These are phyloP conservation scores for Synergus umbraculus DNA, from an alignment of 2,888 invertebrate species.

Conservation along the genomic window DNA sequence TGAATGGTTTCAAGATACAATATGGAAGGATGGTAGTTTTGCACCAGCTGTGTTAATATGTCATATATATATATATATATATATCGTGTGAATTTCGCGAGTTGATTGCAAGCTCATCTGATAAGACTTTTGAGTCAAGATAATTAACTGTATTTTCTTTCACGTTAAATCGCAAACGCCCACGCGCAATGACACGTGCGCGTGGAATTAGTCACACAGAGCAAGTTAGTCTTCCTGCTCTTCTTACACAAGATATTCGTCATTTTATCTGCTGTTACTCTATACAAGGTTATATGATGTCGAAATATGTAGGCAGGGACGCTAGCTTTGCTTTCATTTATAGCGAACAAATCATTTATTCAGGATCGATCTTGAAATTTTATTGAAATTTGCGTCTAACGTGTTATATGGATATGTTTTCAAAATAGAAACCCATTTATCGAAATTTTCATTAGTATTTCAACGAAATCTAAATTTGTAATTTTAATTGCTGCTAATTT, in stretches of 20 bases:
- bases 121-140: not conserved
- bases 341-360: conserved; percentile 22
- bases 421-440: not conserved
- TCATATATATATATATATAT: no score
- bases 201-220: no score
- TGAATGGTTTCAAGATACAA: no score
- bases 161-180: conserved; percentile 15
- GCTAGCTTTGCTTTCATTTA: conserved; percentile 9
- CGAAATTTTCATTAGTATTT: not conserved
- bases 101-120: not conserved
- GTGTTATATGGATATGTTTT: no score
- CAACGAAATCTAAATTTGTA: not conserved
- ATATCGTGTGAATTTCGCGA: no score
- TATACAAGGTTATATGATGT: not conserved
- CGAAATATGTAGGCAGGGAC: conserved; percentile 8
- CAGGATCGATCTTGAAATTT: not conserved
- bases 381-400: no score
- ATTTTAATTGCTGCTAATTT: not conserved
- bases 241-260: conserved; percentile 22
- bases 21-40: no score
- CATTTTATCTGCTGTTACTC: conserved; percentile 28
- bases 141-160: conserved; percentile 3
- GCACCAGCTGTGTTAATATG: no score
- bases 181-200: conserved; percentile 17
- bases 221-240: not conserved